A percentile compares a stretch with the other conserved stretches of the same genome.
phyloP scores from a whole-genome alignment of 2,888 invertebrate species.

The Proisotoma minuta region DNA sequence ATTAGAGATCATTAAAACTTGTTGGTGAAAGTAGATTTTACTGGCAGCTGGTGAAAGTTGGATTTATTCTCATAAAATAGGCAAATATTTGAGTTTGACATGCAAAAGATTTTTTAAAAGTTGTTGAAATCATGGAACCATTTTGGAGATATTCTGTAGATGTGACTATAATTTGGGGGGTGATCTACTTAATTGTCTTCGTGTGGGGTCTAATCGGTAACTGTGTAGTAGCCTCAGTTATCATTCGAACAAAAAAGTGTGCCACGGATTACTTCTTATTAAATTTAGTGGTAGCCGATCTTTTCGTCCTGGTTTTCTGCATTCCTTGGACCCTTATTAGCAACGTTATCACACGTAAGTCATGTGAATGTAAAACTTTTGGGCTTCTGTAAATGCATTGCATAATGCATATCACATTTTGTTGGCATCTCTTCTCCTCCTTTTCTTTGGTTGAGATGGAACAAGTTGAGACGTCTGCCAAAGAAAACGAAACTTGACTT shows the following conservation, averaged over 20 bases:
- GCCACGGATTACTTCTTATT: slow-evolving; percentile 58
- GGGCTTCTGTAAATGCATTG: background rate
- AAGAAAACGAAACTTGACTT: slow-evolving; percentile 5
- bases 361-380: background rate
- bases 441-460: background rate
- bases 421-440: background rate
- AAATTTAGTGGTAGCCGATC: slow-evolving; percentile 58
- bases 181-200: slow-evolving; percentile 45
- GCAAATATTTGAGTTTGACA: background rate
- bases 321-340: slow-evolving; percentile 58
- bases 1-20: background rate
- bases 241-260: slow-evolving; percentile 48
- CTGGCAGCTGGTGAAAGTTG: background rate
- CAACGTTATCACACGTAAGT: slow-evolving; percentile 57
- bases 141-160: slow-evolving; percentile 44
- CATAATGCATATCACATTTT: background rate
- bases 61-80: too few relatives aligned
- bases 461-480: too few relatives aligned
- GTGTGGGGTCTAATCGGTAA: slow-evolving; percentile 45
- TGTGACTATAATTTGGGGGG: slow-evolving; percentile 40
- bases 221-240: slow-evolving; percentile 42
- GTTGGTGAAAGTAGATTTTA: background rate
- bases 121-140: slow-evolving; percentile 25
- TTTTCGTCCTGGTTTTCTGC: slow-evolving; percentile 58
- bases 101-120: background rate